Evolutionary conservation across 2,888 invertebrate genomes (phyloP).

Genomic region (Yponomeuta plumbellus): DNA sequence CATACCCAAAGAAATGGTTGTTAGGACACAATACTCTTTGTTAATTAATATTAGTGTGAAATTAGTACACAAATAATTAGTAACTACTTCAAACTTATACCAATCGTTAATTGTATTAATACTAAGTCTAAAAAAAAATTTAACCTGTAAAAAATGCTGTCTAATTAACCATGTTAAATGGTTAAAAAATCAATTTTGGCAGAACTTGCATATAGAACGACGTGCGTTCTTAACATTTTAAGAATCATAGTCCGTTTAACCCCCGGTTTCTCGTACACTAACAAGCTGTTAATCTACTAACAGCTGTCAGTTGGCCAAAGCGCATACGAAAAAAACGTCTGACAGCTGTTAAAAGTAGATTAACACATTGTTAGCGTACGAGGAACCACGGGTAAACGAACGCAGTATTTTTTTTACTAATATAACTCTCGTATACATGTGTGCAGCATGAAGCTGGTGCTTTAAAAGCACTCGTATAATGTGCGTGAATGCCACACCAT

Average conservation of each 20-base stretch:
- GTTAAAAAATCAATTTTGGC: neutral
- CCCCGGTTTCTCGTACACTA: too few relatives aligned
- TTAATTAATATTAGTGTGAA: neutral
- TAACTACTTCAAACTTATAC: neutral
- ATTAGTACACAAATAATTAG: neutral
- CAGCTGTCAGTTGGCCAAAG: too few relatives aligned
- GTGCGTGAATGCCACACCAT: constrained; percentile 22
- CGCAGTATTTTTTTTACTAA: neutral
- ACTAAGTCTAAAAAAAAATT: neutral
- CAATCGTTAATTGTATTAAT: neutral
- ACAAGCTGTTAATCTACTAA: too few relatives aligned
- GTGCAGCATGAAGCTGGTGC: constrained; percentile 41
- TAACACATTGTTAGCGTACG: too few relatives aligned
- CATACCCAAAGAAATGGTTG: neutral
- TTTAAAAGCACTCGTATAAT: neutral
- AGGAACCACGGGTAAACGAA: too few relatives aligned
- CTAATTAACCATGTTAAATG: neutral
- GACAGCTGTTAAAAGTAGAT: too few relatives aligned
- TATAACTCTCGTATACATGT: constrained; percentile 7
- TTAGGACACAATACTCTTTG: neutral
- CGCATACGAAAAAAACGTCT: neutral
- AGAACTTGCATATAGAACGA: too few relatives aligned
- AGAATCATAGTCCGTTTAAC: too few relatives aligned
- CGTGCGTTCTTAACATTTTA: too few relatives aligned
- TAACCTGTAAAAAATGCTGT: neutral